These are phyloP conservation scores for Hozukius guyotensis DNA, from an alignment of 2,797 vertebrate genomes.

Conservation along the genomic window DNA sequence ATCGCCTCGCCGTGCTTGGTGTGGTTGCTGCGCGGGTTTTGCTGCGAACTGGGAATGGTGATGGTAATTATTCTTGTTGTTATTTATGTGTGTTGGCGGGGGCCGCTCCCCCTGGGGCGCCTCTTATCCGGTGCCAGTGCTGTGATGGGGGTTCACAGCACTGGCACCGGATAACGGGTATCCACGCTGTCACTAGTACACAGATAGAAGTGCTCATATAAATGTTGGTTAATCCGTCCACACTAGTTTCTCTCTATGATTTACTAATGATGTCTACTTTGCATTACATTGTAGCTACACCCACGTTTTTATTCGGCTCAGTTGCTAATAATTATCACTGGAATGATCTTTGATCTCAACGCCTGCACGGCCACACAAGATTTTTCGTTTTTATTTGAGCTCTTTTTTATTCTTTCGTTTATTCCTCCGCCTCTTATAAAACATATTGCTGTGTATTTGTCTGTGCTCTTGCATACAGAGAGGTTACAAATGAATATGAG, in stretches of 20 bases:
- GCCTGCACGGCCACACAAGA: not conserved
- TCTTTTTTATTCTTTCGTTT: not conserved
- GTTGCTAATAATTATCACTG: not conserved
- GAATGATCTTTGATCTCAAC: constrained; percentile 9
- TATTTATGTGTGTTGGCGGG: constrained; percentile 46
- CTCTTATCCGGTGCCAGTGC: not conserved
- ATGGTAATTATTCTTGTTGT: constrained; percentile 48
- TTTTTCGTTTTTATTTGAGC: not conserved
- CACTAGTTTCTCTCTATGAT: constrained; percentile 3
- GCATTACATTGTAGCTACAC: not conserved
- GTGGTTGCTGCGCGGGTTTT: constrained; percentile 25
- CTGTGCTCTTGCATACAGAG: not conserved
- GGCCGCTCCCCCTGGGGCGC: not conserved
- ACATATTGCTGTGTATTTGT: not conserved
- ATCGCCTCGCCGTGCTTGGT: constrained; percentile 10
- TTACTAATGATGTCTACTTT: constrained; percentile 4
- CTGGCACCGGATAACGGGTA: constrained; percentile 37
- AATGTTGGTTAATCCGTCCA: not conserved
- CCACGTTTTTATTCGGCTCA: not conserved
- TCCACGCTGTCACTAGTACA: constrained; percentile 2
- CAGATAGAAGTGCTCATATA: not conserved
- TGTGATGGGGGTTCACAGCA: constrained; percentile 20
- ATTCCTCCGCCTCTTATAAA: not conserved
- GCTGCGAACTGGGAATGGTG: constrained; percentile 9
- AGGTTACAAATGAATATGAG: not conserved